phyloP scores from a whole-genome alignment of 2,113 vertebrate species.

The Rhea americana region DNA sequence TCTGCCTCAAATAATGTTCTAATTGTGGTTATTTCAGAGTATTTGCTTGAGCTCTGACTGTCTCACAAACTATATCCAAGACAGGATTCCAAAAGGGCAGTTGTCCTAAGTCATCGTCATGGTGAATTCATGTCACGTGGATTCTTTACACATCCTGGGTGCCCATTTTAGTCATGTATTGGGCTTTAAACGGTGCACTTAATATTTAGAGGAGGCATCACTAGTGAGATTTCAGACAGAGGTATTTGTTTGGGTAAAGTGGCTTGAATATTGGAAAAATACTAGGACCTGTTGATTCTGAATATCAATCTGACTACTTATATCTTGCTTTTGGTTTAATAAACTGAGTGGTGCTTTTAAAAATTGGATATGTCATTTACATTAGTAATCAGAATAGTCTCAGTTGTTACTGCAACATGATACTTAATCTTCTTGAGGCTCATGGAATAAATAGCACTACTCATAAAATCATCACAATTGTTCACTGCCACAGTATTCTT shows the following conservation, averaged over 20 bases:
- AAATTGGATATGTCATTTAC: conserved; percentile 27
- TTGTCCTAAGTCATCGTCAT: not conserved
- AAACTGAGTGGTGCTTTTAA: conserved; percentile 2
- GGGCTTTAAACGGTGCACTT: not conserved
- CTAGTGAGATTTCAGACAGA: not conserved
- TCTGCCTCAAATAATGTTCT: not conserved
- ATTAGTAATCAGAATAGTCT: conserved; percentile 21
- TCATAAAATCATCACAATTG: conserved; percentile 54
- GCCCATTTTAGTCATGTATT: not conserved
- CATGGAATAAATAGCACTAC: conserved; percentile 37
- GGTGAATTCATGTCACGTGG: not conserved
- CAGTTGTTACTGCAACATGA: conserved; percentile 27
- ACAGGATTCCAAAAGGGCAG: not conserved
- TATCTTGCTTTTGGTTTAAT: not conserved
- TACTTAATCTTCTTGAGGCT: conserved; percentile 48
- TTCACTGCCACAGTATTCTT: conserved; percentile 40
- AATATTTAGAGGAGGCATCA: not conserved
- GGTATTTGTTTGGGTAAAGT: not conserved
- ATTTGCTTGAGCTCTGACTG: not conserved
- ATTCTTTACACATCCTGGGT: not conserved
- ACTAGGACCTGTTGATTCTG: not conserved
- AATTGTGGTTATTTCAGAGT: not conserved
- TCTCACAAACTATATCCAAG: not conserved
- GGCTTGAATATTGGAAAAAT: not conserved
- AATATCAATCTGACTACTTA: not conserved